Percentiles rank a stretch among this genome's conserved stretches.
Conservation (phyloP, 2,797 vertebrate species). For the Artibeus jamaicensis region DNA sequence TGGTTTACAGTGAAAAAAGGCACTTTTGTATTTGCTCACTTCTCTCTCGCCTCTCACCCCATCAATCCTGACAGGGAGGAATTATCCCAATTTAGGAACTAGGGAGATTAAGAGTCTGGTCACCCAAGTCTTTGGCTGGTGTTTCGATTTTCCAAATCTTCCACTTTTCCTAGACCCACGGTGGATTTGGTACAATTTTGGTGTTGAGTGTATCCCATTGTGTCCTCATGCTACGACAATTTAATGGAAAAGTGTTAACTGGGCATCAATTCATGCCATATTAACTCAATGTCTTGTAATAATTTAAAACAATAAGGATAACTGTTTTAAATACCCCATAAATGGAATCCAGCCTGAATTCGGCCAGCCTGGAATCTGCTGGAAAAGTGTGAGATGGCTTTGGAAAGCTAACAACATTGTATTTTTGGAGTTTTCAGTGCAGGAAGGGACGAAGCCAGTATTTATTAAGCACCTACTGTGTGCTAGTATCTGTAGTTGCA, state of each 20-base stretch:
- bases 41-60: not conserved
- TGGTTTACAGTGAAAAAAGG: not conserved
- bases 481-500: not conserved
- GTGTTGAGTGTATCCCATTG: slow-evolving; percentile 54
- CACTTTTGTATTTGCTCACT: not conserved
- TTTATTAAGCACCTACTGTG: slow-evolving; percentile 24
- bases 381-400: not conserved
- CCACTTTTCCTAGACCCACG: not conserved
- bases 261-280: slow-evolving; percentile 57
- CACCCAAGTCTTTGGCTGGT: not conserved
- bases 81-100: not conserved
- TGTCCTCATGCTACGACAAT: slow-evolving; percentile 60
- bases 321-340: slow-evolving; percentile 69
- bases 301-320: slow-evolving; percentile 70
- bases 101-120: slow-evolving; percentile 5
- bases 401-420: not conserved
- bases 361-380: slow-evolving; percentile 16
- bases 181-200: slow-evolving; percentile 18
- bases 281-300: slow-evolving; percentile 70
- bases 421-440: not conserved
- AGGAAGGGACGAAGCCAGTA: not conserved
- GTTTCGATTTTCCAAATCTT: slow-evolving; percentile 25
- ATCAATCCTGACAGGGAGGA: not conserved
- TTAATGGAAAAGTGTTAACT: slow-evolving; percentile 62
- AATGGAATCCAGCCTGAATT: slow-evolving; percentile 67